Evolutionary conservation across 1,140 invertebrate genomes (phyloP).

Genomic region (Aphaenogaster ashmeadi): DNA sequence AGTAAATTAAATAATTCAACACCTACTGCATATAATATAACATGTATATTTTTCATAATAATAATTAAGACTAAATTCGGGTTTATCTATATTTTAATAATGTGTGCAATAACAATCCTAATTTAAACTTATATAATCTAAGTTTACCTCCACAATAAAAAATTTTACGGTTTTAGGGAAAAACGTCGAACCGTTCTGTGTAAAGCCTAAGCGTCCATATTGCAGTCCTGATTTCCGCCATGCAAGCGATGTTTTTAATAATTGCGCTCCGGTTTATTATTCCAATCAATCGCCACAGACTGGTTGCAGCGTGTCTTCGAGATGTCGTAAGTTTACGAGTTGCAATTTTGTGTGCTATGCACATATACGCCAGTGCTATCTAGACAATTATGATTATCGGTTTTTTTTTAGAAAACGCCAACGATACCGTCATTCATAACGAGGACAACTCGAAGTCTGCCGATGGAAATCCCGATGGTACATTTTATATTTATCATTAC

Average conservation of each 20-base stretch:
- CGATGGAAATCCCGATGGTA: slow-evolving; percentile 24
- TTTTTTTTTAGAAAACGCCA: slow-evolving; percentile 65
- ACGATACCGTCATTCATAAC: slow-evolving; percentile 67
- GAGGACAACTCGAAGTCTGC: slow-evolving; percentile 34
- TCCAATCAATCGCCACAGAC: slow-evolving; percentile 61
- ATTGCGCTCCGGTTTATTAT: slow-evolving; percentile 78
- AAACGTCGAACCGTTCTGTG: slow-evolving; percentile 79
- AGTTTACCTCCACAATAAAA: background rate
- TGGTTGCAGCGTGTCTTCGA: slow-evolving; percentile 63
- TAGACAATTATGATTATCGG: background rate
- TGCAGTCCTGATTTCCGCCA: slow-evolving; percentile 71
- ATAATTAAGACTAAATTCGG: slow-evolving; percentile 9
- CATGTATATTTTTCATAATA: background rate
- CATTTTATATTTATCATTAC: background rate
- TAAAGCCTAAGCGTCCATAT: slow-evolving; percentile 10
- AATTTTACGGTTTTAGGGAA: slow-evolving; percentile 69
- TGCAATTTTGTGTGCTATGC: too few relatives aligned
- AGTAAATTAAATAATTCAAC: slow-evolving; percentile 13
- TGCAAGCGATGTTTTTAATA: slow-evolving; percentile 51
- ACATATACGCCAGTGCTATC: background rate
- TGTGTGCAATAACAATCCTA: background rate
- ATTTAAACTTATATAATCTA: background rate
- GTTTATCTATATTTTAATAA: slow-evolving; percentile 1
- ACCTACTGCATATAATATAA: background rate
- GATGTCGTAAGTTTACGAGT: slow-evolving; percentile 80